phyloP scores from a whole-genome alignment of 2,888 invertebrate genomes.

The Azorinus chamasolen region DNA sequence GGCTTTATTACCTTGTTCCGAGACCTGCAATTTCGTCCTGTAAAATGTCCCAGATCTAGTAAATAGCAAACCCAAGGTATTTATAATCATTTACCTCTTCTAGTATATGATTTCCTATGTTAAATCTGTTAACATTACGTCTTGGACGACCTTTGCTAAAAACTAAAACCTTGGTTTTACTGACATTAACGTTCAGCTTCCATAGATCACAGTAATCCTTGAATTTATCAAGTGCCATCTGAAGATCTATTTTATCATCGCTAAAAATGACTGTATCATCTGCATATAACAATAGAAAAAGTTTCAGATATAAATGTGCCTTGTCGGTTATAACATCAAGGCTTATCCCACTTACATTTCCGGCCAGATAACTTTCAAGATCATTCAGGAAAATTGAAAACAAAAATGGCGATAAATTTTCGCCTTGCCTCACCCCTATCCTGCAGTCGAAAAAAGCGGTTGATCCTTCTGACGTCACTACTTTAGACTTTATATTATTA shows the following conservation, averaged over 20 bases:
- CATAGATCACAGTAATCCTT: constrained; percentile 11
- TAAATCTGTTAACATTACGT: no score
- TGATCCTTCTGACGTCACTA: background rate
- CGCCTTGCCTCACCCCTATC: constrained; percentile 11
- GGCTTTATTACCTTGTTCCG: no score
- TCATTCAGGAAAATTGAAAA: constrained; percentile 20
- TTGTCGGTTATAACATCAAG: background rate
- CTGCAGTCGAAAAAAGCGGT: constrained; percentile 2
- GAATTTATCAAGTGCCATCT: background rate
- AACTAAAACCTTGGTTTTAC: no score
- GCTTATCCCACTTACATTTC: background rate
- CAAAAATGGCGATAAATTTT: constrained; percentile 15
- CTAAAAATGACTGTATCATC: constrained; percentile 29
- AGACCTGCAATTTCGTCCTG: no score
- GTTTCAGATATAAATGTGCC: constrained; percentile 9
- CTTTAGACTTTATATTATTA: constrained; percentile 14
- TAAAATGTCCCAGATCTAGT: no score
- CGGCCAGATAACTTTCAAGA: constrained; percentile 7
- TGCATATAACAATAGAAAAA: constrained; percentile 4
- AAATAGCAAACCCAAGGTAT: no score
- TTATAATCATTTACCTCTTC: no score
- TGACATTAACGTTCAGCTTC: constrained; percentile 21
- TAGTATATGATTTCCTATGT: no score
- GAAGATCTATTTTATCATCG: background rate
- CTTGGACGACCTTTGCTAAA: no score